phyloP scores from a whole-genome alignment of 2,797 vertebrate genomes.

The Microctenopoma lineatum region DNA sequence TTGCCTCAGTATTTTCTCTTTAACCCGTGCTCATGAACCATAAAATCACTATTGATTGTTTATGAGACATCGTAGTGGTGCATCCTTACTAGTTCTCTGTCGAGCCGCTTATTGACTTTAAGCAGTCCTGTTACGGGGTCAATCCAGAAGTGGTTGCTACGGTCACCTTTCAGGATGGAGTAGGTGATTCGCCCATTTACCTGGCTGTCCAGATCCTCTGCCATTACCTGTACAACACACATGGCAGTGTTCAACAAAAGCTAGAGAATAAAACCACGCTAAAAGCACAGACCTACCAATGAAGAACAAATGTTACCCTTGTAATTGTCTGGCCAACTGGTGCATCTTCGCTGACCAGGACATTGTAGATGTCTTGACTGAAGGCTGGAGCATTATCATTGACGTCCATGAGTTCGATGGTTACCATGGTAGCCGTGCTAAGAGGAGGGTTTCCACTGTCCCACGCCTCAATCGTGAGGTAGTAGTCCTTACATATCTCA shows the following conservation, averaged over 20 bases:
- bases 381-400: constrained; percentile 95
- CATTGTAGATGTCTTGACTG: constrained; percentile 91
- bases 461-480: constrained; percentile 92
- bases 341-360: constrained; percentile 92
- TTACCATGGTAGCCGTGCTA: constrained; percentile 92
- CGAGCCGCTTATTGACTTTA: constrained; percentile 93
- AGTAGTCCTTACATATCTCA: constrained; percentile 93
- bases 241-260: not conserved
- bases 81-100: constrained; percentile 92
- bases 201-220: constrained; percentile 94
- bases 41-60: constrained; percentile 69
- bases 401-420: constrained; percentile 93
- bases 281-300: not conserved
- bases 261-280: too few relatives aligned
- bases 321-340: constrained; percentile 89
- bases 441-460: constrained; percentile 92
- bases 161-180: constrained; percentile 92
- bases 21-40: constrained; percentile 55
- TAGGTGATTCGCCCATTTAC: constrained; percentile 93
- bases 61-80: constrained; percentile 49
- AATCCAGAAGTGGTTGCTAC: constrained; percentile 93
- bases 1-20: constrained; percentile 47
- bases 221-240: constrained; percentile 85
- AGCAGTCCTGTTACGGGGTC: constrained; percentile 91
- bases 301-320: constrained; percentile 76